These are phyloP conservation scores for Triplophysa dalaica DNA, from an alignment of 2,113 vertebrate species.

Conservation along the genomic window DNA sequence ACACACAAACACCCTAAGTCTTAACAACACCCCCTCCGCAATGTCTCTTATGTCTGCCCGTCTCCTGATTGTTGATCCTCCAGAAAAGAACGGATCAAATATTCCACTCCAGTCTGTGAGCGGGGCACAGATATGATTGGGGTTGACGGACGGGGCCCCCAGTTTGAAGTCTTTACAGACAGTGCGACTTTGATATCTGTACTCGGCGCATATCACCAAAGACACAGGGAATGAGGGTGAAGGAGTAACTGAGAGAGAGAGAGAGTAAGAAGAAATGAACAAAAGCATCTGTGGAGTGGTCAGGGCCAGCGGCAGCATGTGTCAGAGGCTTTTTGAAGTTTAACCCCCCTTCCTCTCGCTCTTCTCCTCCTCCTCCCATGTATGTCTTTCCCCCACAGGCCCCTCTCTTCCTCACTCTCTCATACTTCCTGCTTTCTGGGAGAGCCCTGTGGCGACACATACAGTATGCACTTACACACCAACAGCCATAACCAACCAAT, in stretches of 20 bases:
- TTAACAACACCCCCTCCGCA: slow-evolving; percentile 18
- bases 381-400: slow-evolving; percentile 34
- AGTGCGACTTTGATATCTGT: slow-evolving; percentile 76
- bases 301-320: slow-evolving; percentile 70
- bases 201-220: slow-evolving; percentile 70
- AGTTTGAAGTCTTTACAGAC: slow-evolving; percentile 78
- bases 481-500: slow-evolving; percentile 13
- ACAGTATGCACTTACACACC: slow-evolving; percentile 40
- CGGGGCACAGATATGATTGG: slow-evolving; percentile 72
- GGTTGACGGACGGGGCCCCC: slow-evolving; percentile 72
- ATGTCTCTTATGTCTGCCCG: slow-evolving; percentile 46
- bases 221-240: slow-evolving; percentile 65
- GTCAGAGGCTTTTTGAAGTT: slow-evolving; percentile 76
- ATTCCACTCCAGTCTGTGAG: slow-evolving; percentile 73
- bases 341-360: slow-evolving; percentile 53
- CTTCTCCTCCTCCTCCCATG: slow-evolving; percentile 21
- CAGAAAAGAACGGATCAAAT: slow-evolving; percentile 80
- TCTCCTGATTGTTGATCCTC: slow-evolving; percentile 75
- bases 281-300: slow-evolving; percentile 76
- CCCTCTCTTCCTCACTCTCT: slow-evolving; percentile 44
- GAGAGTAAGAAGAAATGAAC: slow-evolving; percentile 60
- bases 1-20: neutral
- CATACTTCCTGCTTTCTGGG: slow-evolving; percentile 52
- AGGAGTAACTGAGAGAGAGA: slow-evolving; percentile 53
- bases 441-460: slow-evolving; percentile 55